phyloP scores from a whole-genome alignment of 1,140 invertebrate species.

The Bursaphelenchus mucronatus region DNA sequence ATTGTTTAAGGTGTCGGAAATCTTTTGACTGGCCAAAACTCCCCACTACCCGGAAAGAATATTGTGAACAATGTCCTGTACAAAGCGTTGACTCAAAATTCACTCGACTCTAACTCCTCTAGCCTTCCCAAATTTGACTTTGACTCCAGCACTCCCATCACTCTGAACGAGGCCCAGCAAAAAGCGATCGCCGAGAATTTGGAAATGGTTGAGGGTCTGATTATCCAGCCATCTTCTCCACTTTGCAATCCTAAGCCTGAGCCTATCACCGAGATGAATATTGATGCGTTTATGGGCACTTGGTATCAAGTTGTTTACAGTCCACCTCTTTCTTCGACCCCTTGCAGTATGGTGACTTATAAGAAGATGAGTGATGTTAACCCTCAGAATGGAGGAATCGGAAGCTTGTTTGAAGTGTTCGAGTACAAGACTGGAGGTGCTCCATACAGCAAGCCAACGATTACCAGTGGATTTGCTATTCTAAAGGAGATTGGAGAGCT shows the following conservation, averaged over 20 bases:
- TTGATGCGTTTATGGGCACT: slow-evolving; percentile 57
- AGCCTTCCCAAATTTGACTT: slow-evolving; percentile 34
- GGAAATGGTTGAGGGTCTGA: slow-evolving; percentile 59
- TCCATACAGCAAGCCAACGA: slow-evolving; percentile 59
- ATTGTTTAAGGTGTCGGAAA: slow-evolving; percentile 37
- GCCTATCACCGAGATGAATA: slow-evolving; percentile 51
- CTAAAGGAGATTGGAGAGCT: slow-evolving; percentile 56
- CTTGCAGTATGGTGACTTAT: slow-evolving; percentile 58
- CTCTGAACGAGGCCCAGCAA: slow-evolving; percentile 56
- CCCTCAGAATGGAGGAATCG: slow-evolving; percentile 43
- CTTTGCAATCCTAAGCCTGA: slow-evolving; percentile 57
- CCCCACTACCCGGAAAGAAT: slow-evolving; percentile 53
- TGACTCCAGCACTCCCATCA: slow-evolving; percentile 47
- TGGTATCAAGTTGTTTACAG: slow-evolving; percentile 51
- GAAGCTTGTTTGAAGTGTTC: slow-evolving; percentile 59
- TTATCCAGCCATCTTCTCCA: slow-evolving; percentile 56
- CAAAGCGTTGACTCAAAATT: slow-evolving; percentile 57
- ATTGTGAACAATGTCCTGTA: slow-evolving; percentile 58
- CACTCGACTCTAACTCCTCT: slow-evolving; percentile 42
- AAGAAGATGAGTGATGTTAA: slow-evolving; percentile 58
- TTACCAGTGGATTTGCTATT: slow-evolving; percentile 59
- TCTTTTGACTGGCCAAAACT: slow-evolving; percentile 53
- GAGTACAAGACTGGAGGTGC: slow-evolving; percentile 61
- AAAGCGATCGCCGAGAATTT: slow-evolving; percentile 59
- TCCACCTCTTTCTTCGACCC: slow-evolving; percentile 53